Percentiles rank a stretch among this genome's conserved stretches.
These are phyloP conservation scores for Danaus chrysippus DNA, from an alignment of 2,888 invertebrate genomes.

Conservation along the genomic window DNA sequence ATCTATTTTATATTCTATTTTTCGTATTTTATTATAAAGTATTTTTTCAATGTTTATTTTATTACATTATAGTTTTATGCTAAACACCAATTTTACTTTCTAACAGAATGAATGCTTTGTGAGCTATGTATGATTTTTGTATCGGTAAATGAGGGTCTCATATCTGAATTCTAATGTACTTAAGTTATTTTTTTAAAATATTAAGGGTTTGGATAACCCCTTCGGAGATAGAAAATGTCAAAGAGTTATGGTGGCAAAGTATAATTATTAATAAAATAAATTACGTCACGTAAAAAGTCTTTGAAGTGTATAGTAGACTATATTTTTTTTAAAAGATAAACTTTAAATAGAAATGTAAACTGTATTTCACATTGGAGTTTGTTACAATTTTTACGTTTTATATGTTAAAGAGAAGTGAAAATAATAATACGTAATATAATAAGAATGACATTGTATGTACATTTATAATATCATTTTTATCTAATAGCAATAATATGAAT, in stretches of 20 bases:
- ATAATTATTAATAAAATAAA: too few relatives aligned
- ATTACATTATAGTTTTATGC: not conserved
- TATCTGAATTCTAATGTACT: slow-evolving; percentile 27
- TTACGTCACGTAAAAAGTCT: too few relatives aligned
- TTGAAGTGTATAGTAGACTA: too few relatives aligned
- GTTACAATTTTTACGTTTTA: too few relatives aligned
- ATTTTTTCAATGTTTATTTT: not conserved
- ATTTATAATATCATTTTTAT: too few relatives aligned
- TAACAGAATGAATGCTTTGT: not conserved
- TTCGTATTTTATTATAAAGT: not conserved
- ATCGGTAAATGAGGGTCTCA: slow-evolving; percentile 28
- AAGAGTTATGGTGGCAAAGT: not conserved
- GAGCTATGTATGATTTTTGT: not conserved
- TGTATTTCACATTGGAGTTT: too few relatives aligned
- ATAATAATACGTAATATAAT: too few relatives aligned
- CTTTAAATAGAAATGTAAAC: too few relatives aligned
- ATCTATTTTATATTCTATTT: slow-evolving; percentile 1
- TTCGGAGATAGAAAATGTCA: not conserved
- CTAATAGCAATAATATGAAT: too few relatives aligned
- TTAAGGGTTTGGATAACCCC: not conserved
- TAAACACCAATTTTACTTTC: not conserved
- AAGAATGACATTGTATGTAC: too few relatives aligned
- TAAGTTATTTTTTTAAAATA: slow-evolving; percentile 17
- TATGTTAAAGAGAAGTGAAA: too few relatives aligned
- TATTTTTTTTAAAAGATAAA: too few relatives aligned